Percentiles rank a stretch among this genome's conserved stretches.
Evolutionary conservation across 2,797 vertebrate genomes (phyloP).

Genomic region (Melanotaenia maccullochi): DNA sequence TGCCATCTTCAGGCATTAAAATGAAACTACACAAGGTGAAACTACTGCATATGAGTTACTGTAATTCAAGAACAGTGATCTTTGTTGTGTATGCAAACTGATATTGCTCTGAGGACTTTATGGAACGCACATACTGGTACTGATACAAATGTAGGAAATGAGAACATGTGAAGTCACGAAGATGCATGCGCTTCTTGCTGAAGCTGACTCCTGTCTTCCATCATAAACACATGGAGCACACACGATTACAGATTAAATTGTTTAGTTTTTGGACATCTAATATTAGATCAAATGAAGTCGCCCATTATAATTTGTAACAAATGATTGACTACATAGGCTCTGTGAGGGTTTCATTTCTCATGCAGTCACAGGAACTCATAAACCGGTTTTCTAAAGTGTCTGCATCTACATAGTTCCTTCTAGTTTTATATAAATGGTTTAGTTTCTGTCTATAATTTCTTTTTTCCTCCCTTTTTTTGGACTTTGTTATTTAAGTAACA

Average conservation of each 20-base stretch:
- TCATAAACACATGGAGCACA: background rate
- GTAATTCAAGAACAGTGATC: constrained; percentile 15
- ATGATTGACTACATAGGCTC: background rate
- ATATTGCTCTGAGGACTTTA: constrained; percentile 22
- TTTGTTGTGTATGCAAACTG: constrained; percentile 23
- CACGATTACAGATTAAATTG: background rate
- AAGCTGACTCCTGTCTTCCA: background rate
- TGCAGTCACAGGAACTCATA: background rate
- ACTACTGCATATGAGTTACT: constrained; percentile 9
- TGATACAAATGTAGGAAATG: constrained; percentile 22
- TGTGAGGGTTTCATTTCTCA: background rate
- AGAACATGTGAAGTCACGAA: constrained; percentile 25
- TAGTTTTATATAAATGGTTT: background rate
- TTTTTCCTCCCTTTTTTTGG: background rate
- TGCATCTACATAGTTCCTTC: background rate
- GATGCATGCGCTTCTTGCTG: constrained; percentile 3
- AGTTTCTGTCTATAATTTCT: background rate
- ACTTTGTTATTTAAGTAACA: background rate
- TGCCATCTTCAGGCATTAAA: constrained; percentile 79
- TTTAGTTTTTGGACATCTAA: background rate
- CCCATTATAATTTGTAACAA: background rate
- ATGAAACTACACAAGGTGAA: background rate
- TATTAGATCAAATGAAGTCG: background rate
- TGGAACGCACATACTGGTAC: background rate
- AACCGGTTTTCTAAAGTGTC: background rate